Evolutionary conservation across 2,113 vertebrate species (phyloP), one percentile per base, ranked within the genome.

Genomic region (Hydrolagus affinis): DNA sequence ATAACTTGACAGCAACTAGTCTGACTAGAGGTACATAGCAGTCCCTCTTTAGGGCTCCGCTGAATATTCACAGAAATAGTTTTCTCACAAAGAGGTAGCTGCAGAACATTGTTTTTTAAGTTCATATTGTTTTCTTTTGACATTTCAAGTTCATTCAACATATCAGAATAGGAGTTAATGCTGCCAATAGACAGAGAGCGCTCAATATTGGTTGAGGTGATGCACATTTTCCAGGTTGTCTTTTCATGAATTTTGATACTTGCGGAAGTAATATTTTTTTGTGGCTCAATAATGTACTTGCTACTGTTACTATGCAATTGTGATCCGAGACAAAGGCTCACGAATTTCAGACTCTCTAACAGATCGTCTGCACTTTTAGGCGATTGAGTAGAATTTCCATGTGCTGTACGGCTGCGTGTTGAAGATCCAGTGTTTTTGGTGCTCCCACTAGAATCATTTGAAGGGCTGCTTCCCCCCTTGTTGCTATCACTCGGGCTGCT

Each of bases 31-130:
- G 94, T 94, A 86, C 97, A 98, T 86, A 99, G 94, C 88, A 98
- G 94, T 85, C 95, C 95, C 74, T 99, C 97, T 90, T 96, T 93
- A 59, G 96, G 93, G 91, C 91, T 94, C 71, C 94, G 96, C 93
- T 96, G 96, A 93, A 99, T 98, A 92, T 98, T 99, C 89, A 99
- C 96, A 86, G 96, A 98, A 93, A 99, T 96, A 85, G 95, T 98
- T 92, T 98, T 98, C 92, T 99, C 97, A 69, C 96, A 98, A 89
- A 99, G 97, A 96, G 97, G 97, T 95, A 99, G 97, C 95, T 98
- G 97, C 85, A 99, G 94, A 89, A 98, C 92, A 80, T 91, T 95
- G 71, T 94, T 96, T 90, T 95, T 97, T 93, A 98, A 94, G 90
- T 95, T 95, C 92, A 94, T 93, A 89, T 89, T 94, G 86, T 89